A percentile compares a stretch with the other conserved stretches of the same genome.
Conservation (phyloP, 2,888 invertebrate genomes). For the Diplolepis rosae region DNA sequence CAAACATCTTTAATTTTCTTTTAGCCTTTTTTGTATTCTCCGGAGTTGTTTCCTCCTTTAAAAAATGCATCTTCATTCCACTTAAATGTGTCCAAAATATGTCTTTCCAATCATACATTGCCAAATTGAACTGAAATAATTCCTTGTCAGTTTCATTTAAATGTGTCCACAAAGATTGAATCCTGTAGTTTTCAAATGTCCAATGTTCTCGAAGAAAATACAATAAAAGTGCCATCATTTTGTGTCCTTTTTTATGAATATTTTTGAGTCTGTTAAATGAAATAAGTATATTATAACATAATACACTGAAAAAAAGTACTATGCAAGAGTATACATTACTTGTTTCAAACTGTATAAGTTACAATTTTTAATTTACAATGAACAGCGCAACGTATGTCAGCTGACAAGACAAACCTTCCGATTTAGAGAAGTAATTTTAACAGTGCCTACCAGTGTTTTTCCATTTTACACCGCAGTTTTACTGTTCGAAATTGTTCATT, state of each 20-base stretch:
- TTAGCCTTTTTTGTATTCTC: background rate
- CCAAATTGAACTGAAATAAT: background rate
- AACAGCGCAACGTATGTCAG: no score
- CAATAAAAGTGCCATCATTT: background rate
- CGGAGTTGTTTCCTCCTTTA: background rate
- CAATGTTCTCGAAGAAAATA: background rate
- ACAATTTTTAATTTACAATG: no score
- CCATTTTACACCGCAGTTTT: no score
- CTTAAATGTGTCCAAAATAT: background rate
- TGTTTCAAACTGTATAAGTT: no score
- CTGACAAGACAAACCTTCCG: no score
- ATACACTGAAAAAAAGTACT: no score
- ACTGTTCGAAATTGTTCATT: no score
- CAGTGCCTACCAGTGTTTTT: no score
- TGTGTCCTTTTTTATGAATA: background rate
- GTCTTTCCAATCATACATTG: background rate
- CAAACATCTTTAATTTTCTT: background rate
- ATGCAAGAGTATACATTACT: no score
- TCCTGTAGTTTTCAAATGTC: conserved; percentile 1
- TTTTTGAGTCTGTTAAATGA: background rate
- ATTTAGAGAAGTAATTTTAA: no score
- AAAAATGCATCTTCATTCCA: background rate
- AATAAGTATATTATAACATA: no score
- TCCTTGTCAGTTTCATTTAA: background rate
- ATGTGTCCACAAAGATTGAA: background rate